phyloP scores from a whole-genome alignment of 92 coral and sea anemone species.

The Bergia sp. region DNA sequence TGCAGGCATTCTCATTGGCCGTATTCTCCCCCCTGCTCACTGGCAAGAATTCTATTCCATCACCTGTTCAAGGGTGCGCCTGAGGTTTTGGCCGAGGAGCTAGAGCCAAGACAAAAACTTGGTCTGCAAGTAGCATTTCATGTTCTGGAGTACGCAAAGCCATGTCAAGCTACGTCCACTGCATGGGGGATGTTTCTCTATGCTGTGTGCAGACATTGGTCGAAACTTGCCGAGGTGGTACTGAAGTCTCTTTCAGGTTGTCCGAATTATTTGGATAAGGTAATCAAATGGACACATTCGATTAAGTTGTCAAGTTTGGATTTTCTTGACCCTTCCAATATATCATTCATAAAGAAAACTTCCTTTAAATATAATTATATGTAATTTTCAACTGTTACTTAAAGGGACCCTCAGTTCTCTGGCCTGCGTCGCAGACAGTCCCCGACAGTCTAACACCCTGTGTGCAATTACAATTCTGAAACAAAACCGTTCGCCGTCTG shows the following conservation, averaged over 20 bases:
- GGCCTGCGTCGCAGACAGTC: no score
- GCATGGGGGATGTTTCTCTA: slow-evolving; percentile 70
- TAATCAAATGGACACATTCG: slow-evolving; percentile 8
- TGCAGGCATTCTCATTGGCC: slow-evolving; percentile 30
- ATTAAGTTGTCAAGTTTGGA: no score
- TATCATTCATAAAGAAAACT: no score
- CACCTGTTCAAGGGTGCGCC: slow-evolving; percentile 69
- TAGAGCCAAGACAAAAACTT: slow-evolving; percentile 25
- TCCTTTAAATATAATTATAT: no score
- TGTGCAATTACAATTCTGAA: no score
- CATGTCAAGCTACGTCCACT: slow-evolving; percentile 19
- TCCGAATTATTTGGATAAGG: slow-evolving; percentile 57
- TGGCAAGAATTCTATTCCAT: slow-evolving; percentile 62
- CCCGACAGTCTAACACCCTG: no score
- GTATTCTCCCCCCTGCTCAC: slow-evolving; percentile 52
- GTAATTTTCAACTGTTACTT: no score
- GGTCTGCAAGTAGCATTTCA: slow-evolving; percentile 51
- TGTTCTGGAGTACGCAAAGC: slow-evolving; percentile 36
- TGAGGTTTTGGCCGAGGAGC: slow-evolving; percentile 28
- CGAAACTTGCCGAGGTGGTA: slow-evolving; percentile 72
- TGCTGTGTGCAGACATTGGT: slow-evolving; percentile 76
- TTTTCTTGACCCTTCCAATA: no score
- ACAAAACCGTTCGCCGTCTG: no score
- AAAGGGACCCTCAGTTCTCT: no score
- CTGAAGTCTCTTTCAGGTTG: slow-evolving; percentile 61